Percentiles rank a stretch among this genome's conserved stretches.
Evolutionary conservation across 2,797 vertebrate species (phyloP).

Genomic region (Leptodactylus fallax): DNA sequence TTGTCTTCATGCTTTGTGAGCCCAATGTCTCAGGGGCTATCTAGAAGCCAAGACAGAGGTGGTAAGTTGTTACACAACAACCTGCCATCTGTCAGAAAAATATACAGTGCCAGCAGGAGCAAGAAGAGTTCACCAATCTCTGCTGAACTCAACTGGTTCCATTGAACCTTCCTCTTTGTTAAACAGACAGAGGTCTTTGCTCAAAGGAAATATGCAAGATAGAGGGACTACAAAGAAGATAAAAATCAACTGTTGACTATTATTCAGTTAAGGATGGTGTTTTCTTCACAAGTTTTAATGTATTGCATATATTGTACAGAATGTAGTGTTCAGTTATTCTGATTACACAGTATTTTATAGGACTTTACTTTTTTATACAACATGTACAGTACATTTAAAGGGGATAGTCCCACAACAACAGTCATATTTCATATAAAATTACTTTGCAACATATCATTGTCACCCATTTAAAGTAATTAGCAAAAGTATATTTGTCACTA

Average conservation of each 20-base stretch:
- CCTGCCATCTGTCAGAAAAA: background rate
- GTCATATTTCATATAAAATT: too few species aligned
- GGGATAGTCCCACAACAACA: too few species aligned
- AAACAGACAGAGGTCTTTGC: background rate
- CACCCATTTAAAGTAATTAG: too few species aligned
- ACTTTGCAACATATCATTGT: too few species aligned
- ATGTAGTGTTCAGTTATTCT: background rate
- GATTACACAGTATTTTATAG: background rate
- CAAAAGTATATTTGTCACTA: too few species aligned
- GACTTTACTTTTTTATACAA: too few species aligned
- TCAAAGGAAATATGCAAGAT: background rate
- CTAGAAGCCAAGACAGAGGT: background rate
- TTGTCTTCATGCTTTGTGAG: background rate
- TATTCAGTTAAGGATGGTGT: background rate
- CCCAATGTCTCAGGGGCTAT: background rate
- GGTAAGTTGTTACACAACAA: background rate
- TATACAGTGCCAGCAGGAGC: background rate
- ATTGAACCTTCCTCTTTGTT: background rate
- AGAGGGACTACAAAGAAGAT: background rate
- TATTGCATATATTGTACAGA: background rate
- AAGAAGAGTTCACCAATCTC: background rate
- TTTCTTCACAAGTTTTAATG: background rate
- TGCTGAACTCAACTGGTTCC: background rate
- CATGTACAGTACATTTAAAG: too few species aligned
- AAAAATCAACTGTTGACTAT: background rate